Base-by-base conservation (phyloP, 2,797 vertebrate species). In the Pseudopleuronectes americanus region DNA sequence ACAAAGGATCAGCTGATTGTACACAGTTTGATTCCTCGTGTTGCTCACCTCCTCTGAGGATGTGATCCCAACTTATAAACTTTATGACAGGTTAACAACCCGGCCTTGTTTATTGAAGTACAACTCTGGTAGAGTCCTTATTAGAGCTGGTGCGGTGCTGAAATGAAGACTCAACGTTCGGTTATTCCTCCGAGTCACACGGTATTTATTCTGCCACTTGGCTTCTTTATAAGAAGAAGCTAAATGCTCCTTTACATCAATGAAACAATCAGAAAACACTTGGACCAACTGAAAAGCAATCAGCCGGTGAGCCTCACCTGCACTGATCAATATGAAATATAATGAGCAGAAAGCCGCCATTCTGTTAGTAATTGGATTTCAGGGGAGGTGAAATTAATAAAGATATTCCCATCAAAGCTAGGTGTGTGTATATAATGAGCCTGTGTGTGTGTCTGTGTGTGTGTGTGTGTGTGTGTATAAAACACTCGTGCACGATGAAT, bases 291-390 rank as follows among this genome's bases (percentile, higher is more conserved):
- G 41, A 83, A 72, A 85, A 74, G 57, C 68, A 84, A 83, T 81
- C 83, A 65, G 53, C 21, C 6, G 38, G 24, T 24, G 51, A 66
- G 33, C 77, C 56, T 45, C 4, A 64, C 33, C 71, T 65, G 61
- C 49, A 2, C 3, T 38, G 70, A 81, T 81, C 77, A 63, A 17
- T 51, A 52, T 43, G 24, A 75, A 66, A 61, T 49, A 64, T 55
- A 63, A 83, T 62, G 41, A 70, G 62, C 51, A 71, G 33, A 66
- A 52, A 76, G 62, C 63, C 47, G 26, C 28, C 57, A 59, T 73
- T 63, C 3, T 61, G 64, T 51, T 52, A 28, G 71, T 85, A 85
- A 88, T 84, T 90, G 86, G 85, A 87, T 90, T 90, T 77, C 58
- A 83, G 43, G 56, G 58, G 48, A 74, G 65, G 55, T 45, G 55